Evolutionary conservation across 2,797 vertebrate species (phyloP), one percentile per base, ranked within the genome.

Genomic region (Lutjanus argentimaculatus): DNA sequence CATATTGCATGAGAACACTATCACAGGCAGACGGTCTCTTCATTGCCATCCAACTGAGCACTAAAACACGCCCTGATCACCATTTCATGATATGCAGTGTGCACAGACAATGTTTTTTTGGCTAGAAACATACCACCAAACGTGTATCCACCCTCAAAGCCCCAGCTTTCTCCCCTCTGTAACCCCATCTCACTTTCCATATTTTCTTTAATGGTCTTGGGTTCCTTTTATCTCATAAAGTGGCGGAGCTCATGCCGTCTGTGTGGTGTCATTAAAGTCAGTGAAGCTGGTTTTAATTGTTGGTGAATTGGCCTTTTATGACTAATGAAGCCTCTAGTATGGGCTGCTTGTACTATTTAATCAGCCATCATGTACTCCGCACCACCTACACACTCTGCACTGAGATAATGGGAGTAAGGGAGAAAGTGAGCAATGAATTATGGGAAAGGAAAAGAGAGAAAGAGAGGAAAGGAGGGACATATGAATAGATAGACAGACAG

Each of bases 301-400:
- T 83, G 79, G 84, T 79, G 89, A 94, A 92, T 92, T 90, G 83
- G 83, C 82, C 90, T 93, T 93, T 95, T 92, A 93, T 93, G 92
- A 94, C 93, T 93, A 94, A 95, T 93, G 93, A 94, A 91, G 87
- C 82, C 85, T 85, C 79, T 76, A 62, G 67, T 90, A 90, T 81
- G 83, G 81, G 79, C 85, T 80, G 87, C 85, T 90, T 90, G 90
- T 90, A 89, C 85, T 89, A 90, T 94, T 91, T 94, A 92, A 92
- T 92, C 86, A 91, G 88, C 84, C 82, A 92, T 91, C 87, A 78
- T 93, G 90, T 91, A 90, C 83, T 86, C 83, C 15, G 80, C 66
- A 87, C 85, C 87, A 93, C 88, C 92, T 91, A 90, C 87, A 90
- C 77, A 90, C 85, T 90, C 80, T 68, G 58, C 53, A 68, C 58